Conservation (phyloP, 2,888 invertebrate genomes). For the Clepsis dumicolana region DNA sequence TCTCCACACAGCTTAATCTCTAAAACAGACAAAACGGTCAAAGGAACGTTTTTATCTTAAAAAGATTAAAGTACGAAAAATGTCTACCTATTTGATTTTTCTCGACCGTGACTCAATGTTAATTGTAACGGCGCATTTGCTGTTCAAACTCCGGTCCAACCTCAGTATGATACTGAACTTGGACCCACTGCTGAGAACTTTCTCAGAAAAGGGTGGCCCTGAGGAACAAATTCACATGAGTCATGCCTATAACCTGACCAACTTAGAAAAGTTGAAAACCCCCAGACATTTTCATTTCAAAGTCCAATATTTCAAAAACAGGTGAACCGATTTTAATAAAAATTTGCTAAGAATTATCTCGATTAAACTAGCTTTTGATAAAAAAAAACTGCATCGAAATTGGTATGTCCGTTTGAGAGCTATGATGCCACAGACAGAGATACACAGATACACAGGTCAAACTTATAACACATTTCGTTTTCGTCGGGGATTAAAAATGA, state of each 20-base stretch:
- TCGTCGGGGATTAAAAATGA: no score
- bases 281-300: no score
- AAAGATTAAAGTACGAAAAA: conserved; percentile 34
- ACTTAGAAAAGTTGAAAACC: no score
- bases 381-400: no score
- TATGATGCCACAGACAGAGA: no score
- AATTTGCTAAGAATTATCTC: no score
- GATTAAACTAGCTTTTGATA: no score
- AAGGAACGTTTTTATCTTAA: conserved; percentile 6
- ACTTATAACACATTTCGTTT: no score
- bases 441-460: no score
- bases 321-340: no score
- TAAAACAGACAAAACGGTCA: conserved; percentile 45
- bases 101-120: conserved; percentile 61
- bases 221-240: conserved; percentile 10
- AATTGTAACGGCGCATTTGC: conserved; percentile 65
- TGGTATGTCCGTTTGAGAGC: no score
- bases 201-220: not conserved
- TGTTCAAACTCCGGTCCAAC: conserved; percentile 61
- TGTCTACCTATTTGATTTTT: conserved; percentile 63
- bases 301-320: no score
- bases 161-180: conserved; percentile 69
- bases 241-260: not conserved
- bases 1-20: conserved; percentile 48
- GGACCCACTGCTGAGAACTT: conserved; percentile 49